These are phyloP conservation scores for Lymantria monacha DNA, from an alignment of 2,888 invertebrate genomes.

Conservation along the genomic window DNA sequence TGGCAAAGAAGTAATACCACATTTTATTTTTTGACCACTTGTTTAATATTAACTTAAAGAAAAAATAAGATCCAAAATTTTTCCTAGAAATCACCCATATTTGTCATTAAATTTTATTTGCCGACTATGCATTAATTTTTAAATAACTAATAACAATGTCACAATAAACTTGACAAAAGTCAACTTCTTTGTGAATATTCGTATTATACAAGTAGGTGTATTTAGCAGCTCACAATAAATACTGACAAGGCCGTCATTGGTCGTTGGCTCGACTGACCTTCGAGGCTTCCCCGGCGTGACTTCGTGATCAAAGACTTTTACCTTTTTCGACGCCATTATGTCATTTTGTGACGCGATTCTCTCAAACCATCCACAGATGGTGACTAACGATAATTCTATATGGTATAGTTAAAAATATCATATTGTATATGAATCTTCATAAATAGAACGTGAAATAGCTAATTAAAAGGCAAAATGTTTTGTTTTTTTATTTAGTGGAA, in stretches of 20 bases:
- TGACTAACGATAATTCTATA: neutral
- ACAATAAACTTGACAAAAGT: slow-evolving; percentile 1
- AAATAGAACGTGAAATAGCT: neutral
- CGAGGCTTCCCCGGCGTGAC: slow-evolving; percentile 22
- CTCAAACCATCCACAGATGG: neutral
- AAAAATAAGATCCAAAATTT: too few relatives aligned
- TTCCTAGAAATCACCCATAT: neutral
- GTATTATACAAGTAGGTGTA: slow-evolving; percentile 15
- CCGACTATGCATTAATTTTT: neutral
- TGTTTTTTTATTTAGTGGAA: too few relatives aligned
- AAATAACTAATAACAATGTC: neutral
- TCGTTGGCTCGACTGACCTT: slow-evolving; percentile 44
- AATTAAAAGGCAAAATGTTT: too few relatives aligned
- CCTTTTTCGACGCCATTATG: slow-evolving; percentile 36
- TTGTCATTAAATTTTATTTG: neutral
- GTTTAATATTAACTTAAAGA: too few relatives aligned
- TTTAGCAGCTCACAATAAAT: slow-evolving; percentile 29
- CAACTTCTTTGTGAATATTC: slow-evolving; percentile 5
- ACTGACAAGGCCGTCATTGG: slow-evolving; percentile 52
- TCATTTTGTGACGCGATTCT: slow-evolving; percentile 22
- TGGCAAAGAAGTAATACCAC: too few relatives aligned
- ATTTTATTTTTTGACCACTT: too few relatives aligned
- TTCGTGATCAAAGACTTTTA: slow-evolving; percentile 35
- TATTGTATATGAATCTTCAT: neutral
- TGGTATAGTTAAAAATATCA: neutral